These are phyloP conservation scores for Adelosebastes latens DNA, from an alignment of 2,797 vertebrate genomes.

Conservation along the genomic window DNA sequence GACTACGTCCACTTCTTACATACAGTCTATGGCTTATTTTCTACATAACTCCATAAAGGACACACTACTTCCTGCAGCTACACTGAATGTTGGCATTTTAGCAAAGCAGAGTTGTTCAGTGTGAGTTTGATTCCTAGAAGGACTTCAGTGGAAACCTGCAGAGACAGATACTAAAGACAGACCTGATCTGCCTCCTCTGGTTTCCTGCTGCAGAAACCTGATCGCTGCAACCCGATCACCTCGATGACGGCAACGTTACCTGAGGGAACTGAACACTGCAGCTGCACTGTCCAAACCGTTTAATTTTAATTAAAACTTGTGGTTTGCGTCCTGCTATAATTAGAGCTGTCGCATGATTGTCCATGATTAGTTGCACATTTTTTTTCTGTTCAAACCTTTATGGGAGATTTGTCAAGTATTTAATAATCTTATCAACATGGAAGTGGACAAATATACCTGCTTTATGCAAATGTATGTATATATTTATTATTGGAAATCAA, in stretches of 20 bases:
- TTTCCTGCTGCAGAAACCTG: slow-evolving; percentile 30
- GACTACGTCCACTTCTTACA: no score
- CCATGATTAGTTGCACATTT: no score
- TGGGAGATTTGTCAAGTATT: no score
- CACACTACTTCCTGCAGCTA: neutral
- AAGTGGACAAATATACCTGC: no score
- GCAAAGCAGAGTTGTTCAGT: neutral
- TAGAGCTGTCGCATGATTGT: neutral
- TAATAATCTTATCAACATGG: rapidly evolving
- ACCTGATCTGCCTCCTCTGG: neutral
- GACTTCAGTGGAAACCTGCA: neutral
- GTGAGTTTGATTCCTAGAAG: neutral
- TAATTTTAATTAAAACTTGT: neutral
- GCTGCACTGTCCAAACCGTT: neutral
- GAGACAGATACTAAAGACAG: neutral
- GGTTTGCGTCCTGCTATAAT: neutral
- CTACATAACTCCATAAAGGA: neutral
- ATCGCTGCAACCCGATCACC: neutral
- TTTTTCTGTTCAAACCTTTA: no score
- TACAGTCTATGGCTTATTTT: no score
- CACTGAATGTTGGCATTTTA: neutral
- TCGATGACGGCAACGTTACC: neutral
- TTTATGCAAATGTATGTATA: no score
- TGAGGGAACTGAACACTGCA: neutral
- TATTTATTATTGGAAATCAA: no score